These are phyloP conservation scores for Athetis lepigone DNA, from an alignment of 2,888 invertebrate genomes.

Conservation along the genomic window DNA sequence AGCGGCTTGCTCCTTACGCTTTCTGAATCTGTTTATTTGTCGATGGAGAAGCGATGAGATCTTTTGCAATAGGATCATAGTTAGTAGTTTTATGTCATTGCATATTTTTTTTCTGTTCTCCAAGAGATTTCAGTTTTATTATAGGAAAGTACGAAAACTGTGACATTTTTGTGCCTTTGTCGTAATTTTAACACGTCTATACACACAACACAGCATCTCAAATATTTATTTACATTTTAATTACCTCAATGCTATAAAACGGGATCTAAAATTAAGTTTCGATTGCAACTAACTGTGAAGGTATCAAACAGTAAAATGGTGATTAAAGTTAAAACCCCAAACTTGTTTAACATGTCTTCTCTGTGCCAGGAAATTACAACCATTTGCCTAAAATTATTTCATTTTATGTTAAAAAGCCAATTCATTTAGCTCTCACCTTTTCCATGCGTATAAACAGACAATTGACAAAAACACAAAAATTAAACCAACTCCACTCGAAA, in stretches of 20 bases:
- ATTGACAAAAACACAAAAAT: constrained; percentile 71
- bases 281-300: constrained; percentile 39
- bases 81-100: constrained; percentile 2
- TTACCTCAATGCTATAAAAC: constrained; percentile 7
- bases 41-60: constrained; percentile 38
- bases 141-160: not conserved
- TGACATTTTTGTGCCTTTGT: constrained; percentile 33
- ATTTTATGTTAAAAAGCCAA: constrained; percentile 59
- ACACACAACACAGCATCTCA: constrained; percentile 33
- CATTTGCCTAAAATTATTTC: constrained; percentile 65
- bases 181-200: constrained; percentile 9
- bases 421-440: constrained; percentile 43
- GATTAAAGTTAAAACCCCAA: constrained; percentile 42
- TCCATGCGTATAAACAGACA: constrained; percentile 71
- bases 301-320: constrained; percentile 44
- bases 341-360: constrained; percentile 75
- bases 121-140: not conserved
- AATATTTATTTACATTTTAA: constrained; percentile 32
- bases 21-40: constrained; percentile 93
- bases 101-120: not conserved
- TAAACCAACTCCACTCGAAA: constrained; percentile 70
- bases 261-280: constrained; percentile 16
- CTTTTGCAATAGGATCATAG: constrained; percentile 25
- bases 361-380: constrained; percentile 69
- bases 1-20: constrained; percentile 96